These are phyloP conservation scores for Addax nasomaculatus DNA, from an alignment of 2,113 vertebrate species.

Conservation along the genomic window DNA sequence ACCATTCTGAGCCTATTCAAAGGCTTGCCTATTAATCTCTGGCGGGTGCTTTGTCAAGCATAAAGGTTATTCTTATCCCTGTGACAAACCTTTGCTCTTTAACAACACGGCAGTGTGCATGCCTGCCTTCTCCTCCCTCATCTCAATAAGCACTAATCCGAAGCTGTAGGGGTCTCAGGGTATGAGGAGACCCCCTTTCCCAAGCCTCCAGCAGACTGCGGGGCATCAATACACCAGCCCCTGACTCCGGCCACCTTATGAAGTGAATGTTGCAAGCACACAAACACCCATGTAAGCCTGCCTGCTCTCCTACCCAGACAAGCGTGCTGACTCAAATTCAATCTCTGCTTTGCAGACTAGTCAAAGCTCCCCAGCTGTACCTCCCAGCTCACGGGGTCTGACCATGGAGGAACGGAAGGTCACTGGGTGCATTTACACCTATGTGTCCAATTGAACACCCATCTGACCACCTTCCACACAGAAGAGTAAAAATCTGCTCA, in stretches of 20 bases:
- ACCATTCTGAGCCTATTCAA: not conserved
- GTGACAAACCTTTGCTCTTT: not conserved
- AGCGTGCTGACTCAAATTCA: not conserved
- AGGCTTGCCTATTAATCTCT: not conserved
- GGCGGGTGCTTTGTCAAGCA: not conserved
- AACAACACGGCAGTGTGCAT: not conserved
- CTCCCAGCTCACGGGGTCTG: not conserved
- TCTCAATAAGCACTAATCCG: not conserved
- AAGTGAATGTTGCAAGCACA: not conserved
- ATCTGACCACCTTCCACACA: not conserved
- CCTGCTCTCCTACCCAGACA: not conserved
- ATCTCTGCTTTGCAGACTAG: not conserved
- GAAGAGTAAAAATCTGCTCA: not conserved
- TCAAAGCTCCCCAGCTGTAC: not conserved
- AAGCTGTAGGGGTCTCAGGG: not conserved
- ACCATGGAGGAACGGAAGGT: not conserved
- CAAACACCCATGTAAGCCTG: not conserved
- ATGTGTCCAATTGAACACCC: not conserved
- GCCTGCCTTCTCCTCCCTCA: not conserved
- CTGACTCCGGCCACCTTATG: not conserved
- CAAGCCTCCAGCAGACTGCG: not conserved
- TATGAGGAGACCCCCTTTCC: not conserved
- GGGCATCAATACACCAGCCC: not conserved
- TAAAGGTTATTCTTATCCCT: not conserved
- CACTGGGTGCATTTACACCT: not conserved